phyloP scores from a whole-genome alignment of 1,140 invertebrate genomes.

The Drusus annulatus region DNA sequence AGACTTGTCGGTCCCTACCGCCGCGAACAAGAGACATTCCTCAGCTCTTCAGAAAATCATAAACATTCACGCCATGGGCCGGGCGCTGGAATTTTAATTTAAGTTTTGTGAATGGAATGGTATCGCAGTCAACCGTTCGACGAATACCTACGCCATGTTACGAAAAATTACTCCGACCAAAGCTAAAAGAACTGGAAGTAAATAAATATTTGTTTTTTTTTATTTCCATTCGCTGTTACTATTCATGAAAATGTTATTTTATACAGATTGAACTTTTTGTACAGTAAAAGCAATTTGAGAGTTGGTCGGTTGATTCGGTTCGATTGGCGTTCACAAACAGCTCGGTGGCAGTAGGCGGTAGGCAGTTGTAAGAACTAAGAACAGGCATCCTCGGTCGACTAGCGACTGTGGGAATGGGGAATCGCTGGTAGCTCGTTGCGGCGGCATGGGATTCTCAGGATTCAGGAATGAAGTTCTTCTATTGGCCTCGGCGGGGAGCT shows the following conservation, averaged over 20 bases:
- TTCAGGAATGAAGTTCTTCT: conserved; percentile 41
- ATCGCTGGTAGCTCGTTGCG: conserved; percentile 2
- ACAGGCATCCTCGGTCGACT: neutral
- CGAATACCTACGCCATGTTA: too few species aligned
- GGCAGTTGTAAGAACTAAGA: neutral
- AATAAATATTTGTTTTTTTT: too few species aligned
- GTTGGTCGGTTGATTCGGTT: neutral
- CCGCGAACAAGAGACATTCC: too few species aligned
- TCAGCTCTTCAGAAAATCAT: too few species aligned
- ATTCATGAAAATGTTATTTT: neutral
- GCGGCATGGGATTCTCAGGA: conserved; percentile 42
- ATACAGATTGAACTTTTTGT: too few species aligned
- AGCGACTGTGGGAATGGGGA: conserved; percentile 21
- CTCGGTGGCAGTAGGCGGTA: neutral
- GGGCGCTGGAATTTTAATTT: too few species aligned
- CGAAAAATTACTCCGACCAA: too few species aligned
- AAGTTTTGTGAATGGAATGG: too few species aligned
- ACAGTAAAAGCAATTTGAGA: neutral
- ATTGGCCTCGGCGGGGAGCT: neutral
- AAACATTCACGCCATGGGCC: too few species aligned
- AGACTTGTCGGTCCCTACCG: too few species aligned
- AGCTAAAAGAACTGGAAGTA: too few species aligned
- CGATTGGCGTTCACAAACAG: neutral
- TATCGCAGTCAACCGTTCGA: too few species aligned
- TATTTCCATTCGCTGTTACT: neutral